phyloP scores from a whole-genome alignment of 2,888 invertebrate species.

The Meteorus cinctellus region DNA sequence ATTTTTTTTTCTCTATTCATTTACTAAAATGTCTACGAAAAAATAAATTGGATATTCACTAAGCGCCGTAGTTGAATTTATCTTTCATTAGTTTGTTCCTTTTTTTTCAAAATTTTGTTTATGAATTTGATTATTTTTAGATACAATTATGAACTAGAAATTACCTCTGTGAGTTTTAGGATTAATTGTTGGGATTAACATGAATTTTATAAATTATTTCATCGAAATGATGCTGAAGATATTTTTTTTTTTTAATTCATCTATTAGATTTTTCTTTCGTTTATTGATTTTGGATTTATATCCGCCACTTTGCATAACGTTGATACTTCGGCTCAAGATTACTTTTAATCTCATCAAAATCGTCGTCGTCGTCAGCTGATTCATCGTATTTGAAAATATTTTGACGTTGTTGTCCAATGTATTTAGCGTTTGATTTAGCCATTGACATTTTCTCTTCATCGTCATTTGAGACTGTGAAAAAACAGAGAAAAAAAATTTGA shows the following conservation, averaged over 20 bases:
- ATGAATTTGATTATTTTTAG: neutral
- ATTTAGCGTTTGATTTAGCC: conserved; percentile 24
- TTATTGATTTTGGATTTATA: conserved; percentile 37
- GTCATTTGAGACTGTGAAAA: conserved; percentile 54
- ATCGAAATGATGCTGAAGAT: conserved; percentile 31
- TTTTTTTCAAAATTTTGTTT: neutral
- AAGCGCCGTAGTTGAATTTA: neutral
- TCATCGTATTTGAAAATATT: conserved; percentile 24
- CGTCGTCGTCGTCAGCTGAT: conserved; percentile 53
- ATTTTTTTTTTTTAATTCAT: neutral
- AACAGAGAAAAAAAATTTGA: neutral
- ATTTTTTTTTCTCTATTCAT: neutral
- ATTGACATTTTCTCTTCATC: conserved; percentile 42
- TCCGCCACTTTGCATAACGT: conserved; percentile 64
- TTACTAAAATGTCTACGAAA: neutral
- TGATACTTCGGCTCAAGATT: conserved; percentile 64
- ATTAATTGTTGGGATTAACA: no score
- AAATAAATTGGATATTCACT: neutral
- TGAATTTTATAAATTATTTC: conserved; percentile 4
- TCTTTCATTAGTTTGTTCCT: neutral
- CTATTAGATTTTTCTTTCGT: conserved; percentile 12
- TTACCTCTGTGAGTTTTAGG: neutral
- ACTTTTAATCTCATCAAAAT: conserved; percentile 55
- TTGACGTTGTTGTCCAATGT: conserved; percentile 29
- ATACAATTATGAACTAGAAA: neutral